Conservation (phyloP, 2,113 vertebrate genomes). For the Plectropomus leopardus region DNA sequence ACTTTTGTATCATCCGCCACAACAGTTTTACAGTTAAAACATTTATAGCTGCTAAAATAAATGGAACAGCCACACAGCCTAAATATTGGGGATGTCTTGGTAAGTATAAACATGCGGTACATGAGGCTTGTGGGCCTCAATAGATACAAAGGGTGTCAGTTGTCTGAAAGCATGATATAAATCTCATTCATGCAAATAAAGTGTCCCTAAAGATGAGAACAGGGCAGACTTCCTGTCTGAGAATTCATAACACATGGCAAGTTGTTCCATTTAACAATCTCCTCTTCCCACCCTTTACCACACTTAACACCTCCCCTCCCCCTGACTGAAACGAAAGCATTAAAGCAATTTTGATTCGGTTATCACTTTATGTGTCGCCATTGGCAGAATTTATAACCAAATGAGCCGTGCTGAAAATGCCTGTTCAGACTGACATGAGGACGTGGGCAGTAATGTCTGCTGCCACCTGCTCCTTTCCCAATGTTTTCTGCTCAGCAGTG, state of each 20-base stretch:
- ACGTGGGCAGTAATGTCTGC: slow-evolving; percentile 70
- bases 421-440: slow-evolving; percentile 72
- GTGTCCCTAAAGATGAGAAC: neutral
- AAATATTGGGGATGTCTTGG: slow-evolving; percentile 48
- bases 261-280: slow-evolving; percentile 54
- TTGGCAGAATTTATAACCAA: slow-evolving; percentile 65
- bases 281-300: slow-evolving; percentile 35
- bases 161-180: slow-evolving; percentile 24
- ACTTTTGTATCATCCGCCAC: slow-evolving; percentile 70
- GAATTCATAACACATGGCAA: slow-evolving; percentile 46
- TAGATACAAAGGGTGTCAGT: slow-evolving; percentile 7
- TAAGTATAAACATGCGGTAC: slow-evolving; percentile 27
- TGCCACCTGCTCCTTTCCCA: slow-evolving; percentile 77
- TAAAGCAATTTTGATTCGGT: slow-evolving; percentile 64
- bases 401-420: slow-evolving; percentile 66
- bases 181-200: slow-evolving; percentile 35
- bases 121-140: slow-evolving; percentile 13
- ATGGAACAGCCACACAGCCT: slow-evolving; percentile 58
- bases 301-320: slow-evolving; percentile 44
- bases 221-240: slow-evolving; percentile 34
- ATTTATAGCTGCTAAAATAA: slow-evolving; percentile 79
- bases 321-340: slow-evolving; percentile 49
- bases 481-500: slow-evolving; percentile 60
- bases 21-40: slow-evolving; percentile 78
- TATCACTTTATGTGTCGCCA: slow-evolving; percentile 58